Conservation (phyloP, 2,888 invertebrate species). For the Cephus spinipes region DNA sequence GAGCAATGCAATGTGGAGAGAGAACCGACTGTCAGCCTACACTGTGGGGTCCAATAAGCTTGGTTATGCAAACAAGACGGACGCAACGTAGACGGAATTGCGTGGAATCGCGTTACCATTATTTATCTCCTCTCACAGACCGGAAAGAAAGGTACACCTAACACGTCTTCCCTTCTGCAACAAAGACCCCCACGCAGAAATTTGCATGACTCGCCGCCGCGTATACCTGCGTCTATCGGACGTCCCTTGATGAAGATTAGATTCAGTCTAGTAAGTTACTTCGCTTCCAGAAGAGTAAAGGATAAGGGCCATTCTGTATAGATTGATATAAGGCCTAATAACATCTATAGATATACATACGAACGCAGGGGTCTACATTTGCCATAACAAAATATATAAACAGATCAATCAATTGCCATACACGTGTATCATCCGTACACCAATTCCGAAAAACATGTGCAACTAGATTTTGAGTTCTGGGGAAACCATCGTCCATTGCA, state of each 20-base stretch:
- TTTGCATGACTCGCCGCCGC: conserved; percentile 34
- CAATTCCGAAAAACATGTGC: not conserved
- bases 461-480: not conserved
- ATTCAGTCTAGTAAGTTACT: conserved; percentile 28
- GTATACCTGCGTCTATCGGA: conserved; percentile 5
- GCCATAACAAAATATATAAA: not conserved
- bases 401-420: not conserved
- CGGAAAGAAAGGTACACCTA: conserved; percentile 36
- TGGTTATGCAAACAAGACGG: conserved; percentile 46
- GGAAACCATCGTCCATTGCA: not conserved
- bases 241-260: conserved; percentile 41
- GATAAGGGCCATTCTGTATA: not conserved
- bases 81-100: conserved; percentile 43
- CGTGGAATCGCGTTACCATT: conserved; percentile 43
- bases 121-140: conserved; percentile 38
- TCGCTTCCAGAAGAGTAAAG: not conserved
- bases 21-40: not conserved
- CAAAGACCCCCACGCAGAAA: conserved; percentile 44
- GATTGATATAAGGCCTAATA: not conserved
- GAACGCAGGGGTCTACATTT: not conserved
- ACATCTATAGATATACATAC: not conserved
- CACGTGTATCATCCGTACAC: not conserved
- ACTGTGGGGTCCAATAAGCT: conserved; percentile 24
- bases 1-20: not conserved
- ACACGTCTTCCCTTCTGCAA: conserved; percentile 23